phyloP scores from a whole-genome alignment of 2,888 invertebrate genomes.

The Campopleginae sp. region DNA sequence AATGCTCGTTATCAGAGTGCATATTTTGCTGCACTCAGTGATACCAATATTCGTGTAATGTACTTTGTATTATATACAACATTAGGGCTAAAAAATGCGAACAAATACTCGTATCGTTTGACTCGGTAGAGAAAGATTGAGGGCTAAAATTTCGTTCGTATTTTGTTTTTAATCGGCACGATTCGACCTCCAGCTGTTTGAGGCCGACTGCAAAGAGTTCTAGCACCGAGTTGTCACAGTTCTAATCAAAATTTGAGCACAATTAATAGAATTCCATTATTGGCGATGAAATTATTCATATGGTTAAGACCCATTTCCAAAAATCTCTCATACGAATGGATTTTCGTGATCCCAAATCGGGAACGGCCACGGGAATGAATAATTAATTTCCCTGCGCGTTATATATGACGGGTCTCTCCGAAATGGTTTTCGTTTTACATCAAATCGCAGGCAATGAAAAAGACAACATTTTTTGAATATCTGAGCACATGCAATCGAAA shows the following conservation, averaged over 20 bases:
- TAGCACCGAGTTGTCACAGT: not conserved
- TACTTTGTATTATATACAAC: constrained; percentile 3
- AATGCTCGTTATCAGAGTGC: constrained; percentile 53
- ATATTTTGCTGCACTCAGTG: constrained; percentile 58
- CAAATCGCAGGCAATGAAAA: not conserved
- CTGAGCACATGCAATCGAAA: constrained; percentile 23
- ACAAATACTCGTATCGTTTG: too few species aligned
- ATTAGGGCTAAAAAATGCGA: not conserved
- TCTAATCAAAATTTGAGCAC: not conserved
- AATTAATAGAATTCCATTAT: not conserved
- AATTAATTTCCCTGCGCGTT: not conserved
- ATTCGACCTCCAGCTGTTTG: not conserved
- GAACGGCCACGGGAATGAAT: not conserved
- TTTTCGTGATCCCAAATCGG: not conserved
- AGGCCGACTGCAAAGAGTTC: not conserved
- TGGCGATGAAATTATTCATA: not conserved
- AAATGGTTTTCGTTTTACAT: not conserved
- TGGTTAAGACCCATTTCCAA: not conserved
- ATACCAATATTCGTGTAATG: constrained; percentile 25
- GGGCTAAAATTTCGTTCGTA: not conserved
- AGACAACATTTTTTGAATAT: not conserved
- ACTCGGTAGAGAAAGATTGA: not conserved
- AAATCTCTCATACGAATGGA: not conserved
- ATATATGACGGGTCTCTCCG: not conserved
- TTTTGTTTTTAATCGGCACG: not conserved